Base-by-base conservation (phyloP, 2,797 vertebrate species). In the Pseudomugil tenellus region DNA sequence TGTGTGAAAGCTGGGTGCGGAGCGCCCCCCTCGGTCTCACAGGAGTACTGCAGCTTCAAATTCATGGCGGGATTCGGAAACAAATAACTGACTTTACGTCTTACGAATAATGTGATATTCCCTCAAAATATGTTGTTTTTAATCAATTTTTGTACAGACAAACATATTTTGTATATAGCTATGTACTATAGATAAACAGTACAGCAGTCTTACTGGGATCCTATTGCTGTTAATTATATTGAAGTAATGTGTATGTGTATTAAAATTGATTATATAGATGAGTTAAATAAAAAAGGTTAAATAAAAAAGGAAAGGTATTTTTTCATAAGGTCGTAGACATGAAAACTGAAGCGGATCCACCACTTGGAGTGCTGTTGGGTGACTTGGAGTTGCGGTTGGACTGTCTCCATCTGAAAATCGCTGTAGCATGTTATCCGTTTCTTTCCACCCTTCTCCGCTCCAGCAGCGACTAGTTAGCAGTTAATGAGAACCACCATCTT, bases 1-100 rank as follows among this genome's bases (percentile, higher is more conserved):
- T 84, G 76, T 76, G 76, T 76, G 75, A 83, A 92, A 81, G 72
- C 74, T 92, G 77, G 71, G 73, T 58, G 61, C 59, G 77, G 64
- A 88, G 90, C 93, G 92, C 91, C 94, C 84, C 90, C 90, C 37
- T 87, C 83, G 86, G 94, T 79, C 75, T 61, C 25, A 31, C 53
- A 0, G 0, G 2, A 9, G 83, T 58, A 90, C 67, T 85, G 76
- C 90, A 81, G 14, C 31, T 12, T 28, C 32, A 52, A 10, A 66
- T 77, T 70, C 81, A 88, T 88, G 90, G 90, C 91, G 89, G 90
- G 91, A 92, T 83, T 70, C 68, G 57, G 54, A 80, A 67, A 71
- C 62, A 43, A 16, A 49, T 13, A n/a, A 21, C 28, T 13, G 21
- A 13, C n/a, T 55, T 67, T 25, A 67, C 39, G 13, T 10, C 14